Percentiles rank a stretch among this genome's conserved stretches.
phyloP scores from a whole-genome alignment of 2,113 vertebrate genomes.

The Rhadina sibilatrix region DNA sequence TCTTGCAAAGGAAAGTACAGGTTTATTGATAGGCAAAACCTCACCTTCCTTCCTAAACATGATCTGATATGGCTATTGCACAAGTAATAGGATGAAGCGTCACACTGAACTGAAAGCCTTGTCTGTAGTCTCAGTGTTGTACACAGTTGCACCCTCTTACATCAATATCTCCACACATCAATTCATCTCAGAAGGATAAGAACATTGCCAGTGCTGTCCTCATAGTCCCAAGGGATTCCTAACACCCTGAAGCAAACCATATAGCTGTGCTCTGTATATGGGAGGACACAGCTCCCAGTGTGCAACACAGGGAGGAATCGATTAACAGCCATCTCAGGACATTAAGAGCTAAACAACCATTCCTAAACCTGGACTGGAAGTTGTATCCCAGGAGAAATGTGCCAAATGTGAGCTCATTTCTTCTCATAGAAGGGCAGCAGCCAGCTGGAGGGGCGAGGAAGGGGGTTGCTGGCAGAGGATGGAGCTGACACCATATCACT shows the following conservation, averaged over 20 bases:
- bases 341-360: not conserved
- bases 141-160: not conserved
- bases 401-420: slow-evolving; percentile 39
- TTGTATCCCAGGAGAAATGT: slow-evolving; percentile 15
- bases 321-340: not conserved
- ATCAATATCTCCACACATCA: not conserved
- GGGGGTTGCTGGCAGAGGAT: slow-evolving; percentile 3
- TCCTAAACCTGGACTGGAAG: not conserved
- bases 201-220: not conserved
- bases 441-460: not conserved
- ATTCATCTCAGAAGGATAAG: not conserved
- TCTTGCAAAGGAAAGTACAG: not conserved
- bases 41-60: not conserved
- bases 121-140: not conserved
- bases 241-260: not conserved
- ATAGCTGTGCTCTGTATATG: not conserved
- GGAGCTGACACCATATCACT: slow-evolving; percentile 22
- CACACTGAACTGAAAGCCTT: not conserved
- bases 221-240: not conserved
- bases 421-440: slow-evolving; percentile 30
- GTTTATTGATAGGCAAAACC: not conserved
- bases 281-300: not conserved
- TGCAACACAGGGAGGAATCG: not conserved
- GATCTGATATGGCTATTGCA: not conserved
- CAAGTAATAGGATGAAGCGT: not conserved